A percentile compares a stretch with the other conserved stretches of the same genome.
Evolutionary conservation across 2,113 vertebrate genomes (phyloP).

Genomic region (Platycercus adscitus): DNA sequence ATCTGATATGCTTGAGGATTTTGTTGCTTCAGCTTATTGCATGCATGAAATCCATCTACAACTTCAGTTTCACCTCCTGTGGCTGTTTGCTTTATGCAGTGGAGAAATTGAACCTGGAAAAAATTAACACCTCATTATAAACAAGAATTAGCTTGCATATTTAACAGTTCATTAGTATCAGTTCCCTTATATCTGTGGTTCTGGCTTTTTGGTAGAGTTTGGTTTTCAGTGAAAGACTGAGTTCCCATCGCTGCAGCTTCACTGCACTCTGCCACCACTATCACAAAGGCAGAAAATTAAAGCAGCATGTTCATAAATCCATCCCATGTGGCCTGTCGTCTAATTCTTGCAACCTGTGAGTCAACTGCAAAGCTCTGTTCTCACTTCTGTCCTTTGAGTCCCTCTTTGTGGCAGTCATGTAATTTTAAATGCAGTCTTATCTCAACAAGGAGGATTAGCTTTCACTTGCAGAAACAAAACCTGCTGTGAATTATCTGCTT

Average conservation of each 20-base stretch:
- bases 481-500: not conserved
- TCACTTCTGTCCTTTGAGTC: not conserved
- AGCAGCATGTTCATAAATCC: not conserved
- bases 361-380: not conserved
- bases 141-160: not conserved
- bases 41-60: slow-evolving; percentile 90
- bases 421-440: not conserved
- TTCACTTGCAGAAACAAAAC: not conserved
- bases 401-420: not conserved
- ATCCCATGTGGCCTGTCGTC: not conserved
- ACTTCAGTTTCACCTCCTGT: slow-evolving; percentile 87
- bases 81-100: slow-evolving; percentile 88
- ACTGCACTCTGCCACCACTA: not conserved
- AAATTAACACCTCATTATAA: not conserved
- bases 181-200: not conserved
- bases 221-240: not conserved
- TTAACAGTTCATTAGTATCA: not conserved
- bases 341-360: not conserved
- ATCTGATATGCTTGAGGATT: slow-evolving; percentile 85
- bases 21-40: slow-evolving; percentile 78
- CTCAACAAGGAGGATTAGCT: not conserved
- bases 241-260: not conserved
- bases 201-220: not conserved
- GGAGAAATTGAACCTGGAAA: slow-evolving; percentile 90
- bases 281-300: not conserved